Base-by-base conservation (phyloP, 2,888 invertebrate genomes). In the Mimas tiliae region DNA sequence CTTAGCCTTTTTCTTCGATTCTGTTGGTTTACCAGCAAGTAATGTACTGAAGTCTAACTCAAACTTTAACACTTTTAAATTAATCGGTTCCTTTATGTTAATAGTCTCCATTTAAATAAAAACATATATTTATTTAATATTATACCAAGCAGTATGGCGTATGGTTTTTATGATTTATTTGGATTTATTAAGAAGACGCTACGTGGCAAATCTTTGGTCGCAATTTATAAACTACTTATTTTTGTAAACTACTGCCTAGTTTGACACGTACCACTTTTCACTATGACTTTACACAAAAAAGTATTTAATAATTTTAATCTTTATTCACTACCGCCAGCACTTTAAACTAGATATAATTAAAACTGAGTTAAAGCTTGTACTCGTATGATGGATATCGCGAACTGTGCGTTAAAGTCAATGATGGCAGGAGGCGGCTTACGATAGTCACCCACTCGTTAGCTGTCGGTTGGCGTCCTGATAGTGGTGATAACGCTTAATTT, bases 361-460 rank as follows among this genome's bases (percentile, higher is more conserved):
- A 16, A 42, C 12, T 1, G 19, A 12, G 12, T 42, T 14, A 19
- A 16, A 8, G 38, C 58, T 48, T 58, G 21, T 48, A 48, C 34
- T 38, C 34, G 48, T 55, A 42, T 16, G 47, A 6, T 68, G 62
- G 64, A 67, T 63, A 58, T 19, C 4, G 33, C 19, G 34, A 47
- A 65, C 65, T 58, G 58, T 47, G 48, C 21, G 48, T 47, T 33
- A 16, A 47, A 42, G 65, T 58, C 70, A 58, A 58, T 58, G 74
- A 71, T 70, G 74, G 73, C 80, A 74, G 81, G 77, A 79, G 81
- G 78, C 66, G 74, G 71, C 70, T 70, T 66, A 75, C 79, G 90
- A 91, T 89, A 88, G 83, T 78, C 90, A 84, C 92, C 92, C 92
- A 92, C 91, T 87, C 90, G 74, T 80, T 83, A 72, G 74, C 76